Base-by-base conservation (phyloP, 2,797 vertebrate genomes). In the Esox masquinongy region DNA sequence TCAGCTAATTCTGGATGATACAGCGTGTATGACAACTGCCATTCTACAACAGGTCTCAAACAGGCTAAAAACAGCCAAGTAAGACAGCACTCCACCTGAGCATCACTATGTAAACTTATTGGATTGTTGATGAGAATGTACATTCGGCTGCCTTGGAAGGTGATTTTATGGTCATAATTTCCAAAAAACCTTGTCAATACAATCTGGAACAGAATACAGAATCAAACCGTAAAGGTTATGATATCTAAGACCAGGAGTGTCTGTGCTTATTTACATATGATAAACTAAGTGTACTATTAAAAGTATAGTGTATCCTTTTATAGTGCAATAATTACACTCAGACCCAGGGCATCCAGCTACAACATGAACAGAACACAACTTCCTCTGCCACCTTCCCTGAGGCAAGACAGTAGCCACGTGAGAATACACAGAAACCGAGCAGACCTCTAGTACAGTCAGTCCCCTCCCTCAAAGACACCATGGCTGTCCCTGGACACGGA, bases 381-480 rank as follows among this genome's bases (percentile, higher is more conserved):
- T 87, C 82, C 84, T 81, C 77, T 82, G 82, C 70, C 43, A 67
- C 67, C 74, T 80, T 90, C 86, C 89, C 90, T 83, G 80, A 90
- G 88, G 88, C 78, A 67, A 83, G 68, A 71, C 61, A 36, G 85
- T 90, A 92, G 92, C 91, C 93, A 87, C 79, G 87, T 84, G 77
- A 47, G 68, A 82, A 77, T 39, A 74, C 61, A 85, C 75, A 83
- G 53, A 82, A 68, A 79, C 79, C 78, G 15, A 66, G 71, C 51
- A 74, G 78, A 47, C 64, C 50, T 61, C 47, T 72, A 59, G 59
- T 75, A 66, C 63, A 63, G 51, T 63, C 76, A 22, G 75, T 70
- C 22, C 72, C 5, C 56, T 66, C 74, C 80, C 77, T 68, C 76
- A 64, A 51, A 70, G 70, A 75, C 61, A 64, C 75, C 76, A 56